phyloP scores from a whole-genome alignment of 1,140 invertebrate species.

The Leptonema lineaticorne region DNA sequence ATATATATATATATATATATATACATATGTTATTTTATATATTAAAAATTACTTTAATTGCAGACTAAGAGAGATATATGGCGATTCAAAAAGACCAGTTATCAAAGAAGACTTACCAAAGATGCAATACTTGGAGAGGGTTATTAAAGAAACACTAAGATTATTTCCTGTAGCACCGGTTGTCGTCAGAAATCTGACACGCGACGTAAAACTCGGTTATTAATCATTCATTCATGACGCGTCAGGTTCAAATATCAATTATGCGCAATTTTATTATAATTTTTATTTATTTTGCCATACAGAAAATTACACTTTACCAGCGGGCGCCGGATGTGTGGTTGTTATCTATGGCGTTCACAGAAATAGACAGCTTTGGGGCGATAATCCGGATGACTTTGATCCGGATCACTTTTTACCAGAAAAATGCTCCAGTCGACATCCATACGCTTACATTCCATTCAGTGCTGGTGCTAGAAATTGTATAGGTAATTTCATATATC shows the following conservation, averaged over 20 bases:
- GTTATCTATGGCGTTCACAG: slow-evolving; percentile 53
- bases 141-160: slow-evolving; percentile 65
- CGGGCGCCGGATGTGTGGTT: slow-evolving; percentile 45
- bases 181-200: slow-evolving; percentile 49
- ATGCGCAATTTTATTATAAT: neutral
- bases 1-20: neutral
- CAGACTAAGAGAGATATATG: slow-evolving; percentile 45
- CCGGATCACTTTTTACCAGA: slow-evolving; percentile 68
- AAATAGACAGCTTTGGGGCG: slow-evolving; percentile 55
- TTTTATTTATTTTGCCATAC: neutral
- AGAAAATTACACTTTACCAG: slow-evolving; percentile 41
- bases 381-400: slow-evolving; percentile 67
- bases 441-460: slow-evolving; percentile 62
- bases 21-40: neutral
- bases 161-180: slow-evolving; percentile 65
- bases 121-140: slow-evolving; percentile 64
- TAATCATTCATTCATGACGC: neutral
- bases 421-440: slow-evolving; percentile 50
- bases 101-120: slow-evolving; percentile 57
- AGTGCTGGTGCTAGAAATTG: slow-evolving; percentile 65
- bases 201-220: slow-evolving; percentile 45
- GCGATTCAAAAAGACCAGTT: slow-evolving; percentile 44
- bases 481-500: slow-evolving; percentile 49
- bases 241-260: neutral
- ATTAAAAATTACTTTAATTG: neutral